Base-by-base conservation (phyloP, 2,113 vertebrate species). In the Pionites leucogaster region DNA sequence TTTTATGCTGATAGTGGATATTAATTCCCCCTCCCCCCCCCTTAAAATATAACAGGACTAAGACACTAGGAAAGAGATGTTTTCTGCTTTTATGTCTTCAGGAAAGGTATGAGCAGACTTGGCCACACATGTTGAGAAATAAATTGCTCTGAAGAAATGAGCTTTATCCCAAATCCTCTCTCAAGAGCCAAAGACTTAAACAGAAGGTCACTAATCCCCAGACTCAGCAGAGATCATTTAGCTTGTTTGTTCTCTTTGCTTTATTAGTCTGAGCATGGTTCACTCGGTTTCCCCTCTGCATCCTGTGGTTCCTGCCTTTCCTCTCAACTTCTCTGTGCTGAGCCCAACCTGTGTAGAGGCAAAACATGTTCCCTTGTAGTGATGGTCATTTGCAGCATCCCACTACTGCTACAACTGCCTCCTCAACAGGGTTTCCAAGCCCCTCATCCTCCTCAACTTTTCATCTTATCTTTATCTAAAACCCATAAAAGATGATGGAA, bases 191-290 rank as follows among this genome's bases (percentile, higher is more conserved):
- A 78, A 95, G 80, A 75, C 80, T 95, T 97, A 92, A 79, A 76
- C 52, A 79, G 93, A 96, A 93, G 93, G 88, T 92, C 93, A 89
- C 80, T 96, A 96, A 96, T 96, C 88, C 90, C 57, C 62, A 86
- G 47, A 62, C 60, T 88, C 69, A 55, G 72, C 55, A 79, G 88
- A 95, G 92, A 93, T 93, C 33, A 93, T 91, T 96, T 90, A 94
- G 57, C 77, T 91, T 88, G 72, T 96, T 95, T 96, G 86, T 86
- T 18, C 13, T 92, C 44, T 96, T 92, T 92, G 77, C 91, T 90
- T 92, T 84, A 29, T 86, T 93, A 95, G 93, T 91, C 62, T 82
- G 65, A 49, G 28, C 0, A 1, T 69, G 44, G 52, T 79, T 93
- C 27, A 2, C 27, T 63, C 1, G 0, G 16, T 82, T 92, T 90